These are phyloP conservation scores for Microcaecilia unicolor DNA, from an alignment of 2,797 vertebrate species.

Conservation along the genomic window DNA sequence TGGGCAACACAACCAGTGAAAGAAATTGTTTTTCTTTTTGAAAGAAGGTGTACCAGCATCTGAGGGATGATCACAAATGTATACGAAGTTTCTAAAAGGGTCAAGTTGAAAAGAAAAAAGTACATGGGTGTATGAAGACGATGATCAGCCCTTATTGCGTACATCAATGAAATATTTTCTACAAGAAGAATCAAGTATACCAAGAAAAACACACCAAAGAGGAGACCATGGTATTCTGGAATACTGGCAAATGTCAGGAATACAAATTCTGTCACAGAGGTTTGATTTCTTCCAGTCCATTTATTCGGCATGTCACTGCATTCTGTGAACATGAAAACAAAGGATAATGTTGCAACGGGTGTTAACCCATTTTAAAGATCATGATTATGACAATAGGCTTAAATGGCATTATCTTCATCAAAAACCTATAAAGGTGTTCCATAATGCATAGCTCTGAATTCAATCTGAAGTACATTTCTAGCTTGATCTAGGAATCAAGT, in stretches of 20 bases:
- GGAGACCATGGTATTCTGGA: not conserved
- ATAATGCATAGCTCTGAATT: no score
- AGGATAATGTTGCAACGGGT: no score
- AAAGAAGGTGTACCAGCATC: slow-evolving; percentile 11
- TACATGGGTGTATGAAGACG: slow-evolving; percentile 22
- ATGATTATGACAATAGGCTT: no score
- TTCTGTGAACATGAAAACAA: no score
- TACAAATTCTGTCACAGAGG: not conserved
- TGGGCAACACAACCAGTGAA: not conserved
- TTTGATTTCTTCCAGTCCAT: not conserved
- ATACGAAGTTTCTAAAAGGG: slow-evolving; percentile 20
- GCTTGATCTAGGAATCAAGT: no score
- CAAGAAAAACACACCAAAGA: not conserved
- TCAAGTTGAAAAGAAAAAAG: slow-evolving; percentile 26
- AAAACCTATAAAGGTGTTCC: no score
- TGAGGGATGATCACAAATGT: slow-evolving; percentile 17
- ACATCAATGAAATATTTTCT: not conserved
- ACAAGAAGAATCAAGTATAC: not conserved
- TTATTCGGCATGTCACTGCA: no score
- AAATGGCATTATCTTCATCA: no score
- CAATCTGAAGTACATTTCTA: no score
- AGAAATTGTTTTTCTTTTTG: slow-evolving; percentile 14
- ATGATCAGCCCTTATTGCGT: not conserved
- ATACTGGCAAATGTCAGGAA: not conserved
- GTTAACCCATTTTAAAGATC: no score